Conservation (phyloP, 2,888 invertebrate species). For the Sepioteuthis lessoniana region DNA sequence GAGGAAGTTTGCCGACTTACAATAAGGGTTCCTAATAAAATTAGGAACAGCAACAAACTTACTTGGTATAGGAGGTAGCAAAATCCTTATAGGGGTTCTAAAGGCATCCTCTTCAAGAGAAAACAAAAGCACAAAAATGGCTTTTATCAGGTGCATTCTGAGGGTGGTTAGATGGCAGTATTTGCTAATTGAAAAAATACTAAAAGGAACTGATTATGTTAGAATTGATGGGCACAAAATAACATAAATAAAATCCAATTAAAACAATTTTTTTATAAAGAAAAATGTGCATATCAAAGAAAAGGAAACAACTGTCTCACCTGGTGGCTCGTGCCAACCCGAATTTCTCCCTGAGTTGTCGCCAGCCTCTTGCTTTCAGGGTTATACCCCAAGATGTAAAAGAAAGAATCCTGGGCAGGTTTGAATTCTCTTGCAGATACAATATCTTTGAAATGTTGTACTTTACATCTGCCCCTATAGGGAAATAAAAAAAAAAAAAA, state of each 20-base stretch:
- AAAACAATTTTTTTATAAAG: not conserved
- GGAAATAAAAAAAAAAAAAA: conserved; percentile 45
- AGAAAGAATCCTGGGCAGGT: conserved; percentile 77
- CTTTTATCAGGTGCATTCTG: conserved; percentile 21
- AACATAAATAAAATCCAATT: not conserved
- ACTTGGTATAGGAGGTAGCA: conserved; percentile 33
- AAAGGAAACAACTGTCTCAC: conserved; percentile 63
- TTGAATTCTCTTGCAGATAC: conserved; percentile 75
- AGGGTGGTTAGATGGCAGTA: not conserved
- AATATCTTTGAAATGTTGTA: conserved; percentile 78
- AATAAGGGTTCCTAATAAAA: conserved; percentile 7
- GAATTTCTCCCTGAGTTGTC: conserved; percentile 79
- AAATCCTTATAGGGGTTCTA: conserved; percentile 33
- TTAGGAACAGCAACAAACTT: conserved; percentile 33
- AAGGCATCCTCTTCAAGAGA: conserved; percentile 33
- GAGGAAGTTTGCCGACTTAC: conserved; percentile 1
- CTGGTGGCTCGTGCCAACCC: conserved; percentile 80
- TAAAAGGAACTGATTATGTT: not conserved
- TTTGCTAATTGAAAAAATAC: not conserved
- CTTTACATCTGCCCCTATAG: conserved; percentile 78
- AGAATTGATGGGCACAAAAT: not conserved
- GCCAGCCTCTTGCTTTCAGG: conserved; percentile 79
- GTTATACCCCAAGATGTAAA: conserved; percentile 78
- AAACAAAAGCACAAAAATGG: not conserved
- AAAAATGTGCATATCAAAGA: not conserved